Conservation (phyloP, 2,888 invertebrate genomes). For the Pteria penguin region DNA sequence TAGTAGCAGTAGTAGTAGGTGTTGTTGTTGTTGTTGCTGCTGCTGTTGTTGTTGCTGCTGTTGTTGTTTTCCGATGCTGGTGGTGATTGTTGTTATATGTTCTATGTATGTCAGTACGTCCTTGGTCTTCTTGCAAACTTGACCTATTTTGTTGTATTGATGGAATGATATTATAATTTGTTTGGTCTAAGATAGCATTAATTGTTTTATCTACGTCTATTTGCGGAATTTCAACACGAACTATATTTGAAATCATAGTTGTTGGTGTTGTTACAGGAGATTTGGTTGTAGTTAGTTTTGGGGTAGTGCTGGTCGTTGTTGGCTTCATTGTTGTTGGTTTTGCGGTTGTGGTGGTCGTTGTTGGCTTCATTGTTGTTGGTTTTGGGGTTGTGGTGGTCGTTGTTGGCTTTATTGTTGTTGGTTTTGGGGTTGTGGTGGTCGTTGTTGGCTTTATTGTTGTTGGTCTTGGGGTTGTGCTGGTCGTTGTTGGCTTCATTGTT, state of each 20-base stretch:
- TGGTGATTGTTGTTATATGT: too few relatives aligned
- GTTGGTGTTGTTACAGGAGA: constrained; percentile 36
- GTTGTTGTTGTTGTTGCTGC: constrained; percentile 13
- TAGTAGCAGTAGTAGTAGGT: constrained; percentile 28
- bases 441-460: neutral
- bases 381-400: neutral
- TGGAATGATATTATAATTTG: constrained; percentile 13
- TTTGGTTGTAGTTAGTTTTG: neutral
- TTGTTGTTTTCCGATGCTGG: too few relatives aligned
- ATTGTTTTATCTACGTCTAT: neutral
- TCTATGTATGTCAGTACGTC: neutral
- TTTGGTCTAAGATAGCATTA: neutral
- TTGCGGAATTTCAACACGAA: too few relatives aligned
- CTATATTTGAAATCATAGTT: too few relatives aligned
- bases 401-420: neutral
- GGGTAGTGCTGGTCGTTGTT: neutral
- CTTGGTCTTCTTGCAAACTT: neutral
- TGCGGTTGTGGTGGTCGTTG: neutral
- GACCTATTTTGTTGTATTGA: neutral
- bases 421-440: neutral
- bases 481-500: neutral
- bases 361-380: neutral
- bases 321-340: neutral
- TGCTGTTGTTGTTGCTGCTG: neutral
- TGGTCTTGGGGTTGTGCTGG: neutral